A percentile compares a stretch with the other conserved stretches of the same genome.
Evolutionary conservation across 1,140 invertebrate species (phyloP).

Genomic region (Berghia stephanieae): DNA sequence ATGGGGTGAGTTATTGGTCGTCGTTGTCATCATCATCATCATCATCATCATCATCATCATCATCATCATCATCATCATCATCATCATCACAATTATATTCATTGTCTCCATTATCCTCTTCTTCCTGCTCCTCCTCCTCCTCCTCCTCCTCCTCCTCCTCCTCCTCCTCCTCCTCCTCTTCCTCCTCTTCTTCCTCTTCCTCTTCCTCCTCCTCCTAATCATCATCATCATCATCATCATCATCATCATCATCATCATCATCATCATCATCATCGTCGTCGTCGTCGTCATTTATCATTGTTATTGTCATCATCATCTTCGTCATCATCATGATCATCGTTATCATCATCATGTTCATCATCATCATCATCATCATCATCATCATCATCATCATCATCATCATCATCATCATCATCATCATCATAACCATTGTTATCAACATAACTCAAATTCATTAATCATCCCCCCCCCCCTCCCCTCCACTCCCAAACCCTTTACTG

Average conservation of each 20-base stretch:
- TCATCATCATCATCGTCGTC: slow-evolving; percentile 26
- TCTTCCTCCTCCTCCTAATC: not conserved
- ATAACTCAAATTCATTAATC: too few relatives aligned
- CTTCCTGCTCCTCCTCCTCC: too few relatives aligned
- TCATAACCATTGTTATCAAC: too few relatives aligned
- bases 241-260: slow-evolving; percentile 24
- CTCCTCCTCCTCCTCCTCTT: not conserved
- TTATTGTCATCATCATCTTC: too few relatives aligned
- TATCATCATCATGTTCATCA: not conserved
- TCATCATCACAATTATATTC: too few relatives aligned
- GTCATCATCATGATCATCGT: slow-evolving; percentile 23
- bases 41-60: slow-evolving; percentile 8
- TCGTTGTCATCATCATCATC: not conserved
- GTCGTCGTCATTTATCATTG: slow-evolving; percentile 9
- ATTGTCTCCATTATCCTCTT: too few relatives aligned
- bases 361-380: slow-evolving; percentile 19
- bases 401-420: slow-evolving; percentile 26
- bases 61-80: slow-evolving; percentile 1
- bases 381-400: slow-evolving; percentile 21
- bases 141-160: not conserved
- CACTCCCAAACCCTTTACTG: too few relatives aligned
- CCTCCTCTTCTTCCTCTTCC: not conserved
- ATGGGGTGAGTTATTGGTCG: slow-evolving; percentile 61
- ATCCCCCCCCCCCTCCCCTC: too few relatives aligned
- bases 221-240: slow-evolving; percentile 17